phyloP scores from a whole-genome alignment of 2,113 vertebrate genomes.

The Cryptomyrus ogoouensis region DNA sequence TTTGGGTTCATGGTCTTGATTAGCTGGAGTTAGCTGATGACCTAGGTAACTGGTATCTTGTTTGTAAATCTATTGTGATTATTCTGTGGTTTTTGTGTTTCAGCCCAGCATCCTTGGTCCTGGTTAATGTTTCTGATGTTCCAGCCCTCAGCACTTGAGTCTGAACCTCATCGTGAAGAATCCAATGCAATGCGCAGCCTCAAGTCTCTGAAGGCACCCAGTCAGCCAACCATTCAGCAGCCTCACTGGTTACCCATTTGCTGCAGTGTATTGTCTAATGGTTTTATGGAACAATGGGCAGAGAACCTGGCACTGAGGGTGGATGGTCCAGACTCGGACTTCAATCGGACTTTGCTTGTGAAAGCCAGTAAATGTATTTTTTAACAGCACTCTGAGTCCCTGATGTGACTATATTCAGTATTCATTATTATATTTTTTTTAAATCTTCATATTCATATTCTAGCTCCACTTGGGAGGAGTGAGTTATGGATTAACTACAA shows the following conservation, averaged over 20 bases:
- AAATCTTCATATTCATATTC: constrained; percentile 3
- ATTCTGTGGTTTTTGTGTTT: background rate
- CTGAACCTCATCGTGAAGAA: background rate
- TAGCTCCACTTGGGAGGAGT: background rate
- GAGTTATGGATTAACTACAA: background rate
- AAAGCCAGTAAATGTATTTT: background rate
- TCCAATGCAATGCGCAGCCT: background rate
- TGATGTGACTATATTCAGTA: background rate
- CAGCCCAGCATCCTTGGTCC: background rate
- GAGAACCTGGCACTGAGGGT: background rate
- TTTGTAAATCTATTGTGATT: background rate
- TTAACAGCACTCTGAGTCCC: background rate
- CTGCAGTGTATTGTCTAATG: background rate
- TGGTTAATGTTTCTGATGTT: background rate
- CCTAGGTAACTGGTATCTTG: background rate
- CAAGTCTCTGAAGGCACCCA: background rate
- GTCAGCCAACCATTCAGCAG: background rate
- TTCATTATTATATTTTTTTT: background rate
- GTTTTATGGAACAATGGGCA: background rate
- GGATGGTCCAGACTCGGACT: background rate
- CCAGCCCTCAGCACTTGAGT: background rate
- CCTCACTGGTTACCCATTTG: background rate
- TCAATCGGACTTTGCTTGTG: background rate
- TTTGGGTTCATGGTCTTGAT: background rate
- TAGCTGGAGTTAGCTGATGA: background rate